Percentiles rank a stretch among this genome's conserved stretches.
These are phyloP conservation scores for Macroglossus sobrinus DNA, from an alignment of 2,113 vertebrate genomes.

Conservation along the genomic window DNA sequence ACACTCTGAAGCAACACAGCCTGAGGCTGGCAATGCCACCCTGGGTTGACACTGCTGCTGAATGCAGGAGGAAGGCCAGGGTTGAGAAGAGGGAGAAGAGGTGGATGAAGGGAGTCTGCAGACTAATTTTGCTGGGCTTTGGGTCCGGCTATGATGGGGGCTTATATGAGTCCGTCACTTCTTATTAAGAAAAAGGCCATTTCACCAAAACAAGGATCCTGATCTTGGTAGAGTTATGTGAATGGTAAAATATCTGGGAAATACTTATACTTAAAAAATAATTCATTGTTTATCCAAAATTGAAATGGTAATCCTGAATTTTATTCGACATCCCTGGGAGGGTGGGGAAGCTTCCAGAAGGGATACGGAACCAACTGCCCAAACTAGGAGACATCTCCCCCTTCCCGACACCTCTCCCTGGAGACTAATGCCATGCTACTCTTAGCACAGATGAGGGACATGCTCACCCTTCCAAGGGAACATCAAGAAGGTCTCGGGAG, in stretches of 20 bases:
- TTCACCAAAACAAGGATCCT: neutral
- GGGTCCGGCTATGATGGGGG: fast-evolving
- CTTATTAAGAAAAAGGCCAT: neutral
- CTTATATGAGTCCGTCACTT: neutral
- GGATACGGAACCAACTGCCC: neutral
- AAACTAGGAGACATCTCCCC: neutral
- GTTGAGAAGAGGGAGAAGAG: neutral
- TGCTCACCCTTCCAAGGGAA: neutral
- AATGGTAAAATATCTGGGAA: neutral
- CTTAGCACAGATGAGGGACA: neutral
- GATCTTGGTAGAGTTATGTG: neutral
- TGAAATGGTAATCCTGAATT: neutral
- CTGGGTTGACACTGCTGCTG: fast-evolving
- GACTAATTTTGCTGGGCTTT: neutral
- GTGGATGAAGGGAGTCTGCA: neutral
- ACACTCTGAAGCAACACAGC: neutral
- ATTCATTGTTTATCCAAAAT: neutral
- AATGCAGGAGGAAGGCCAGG: neutral
- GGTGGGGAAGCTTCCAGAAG: neutral
- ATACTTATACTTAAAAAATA: neutral
- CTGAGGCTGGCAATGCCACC: neutral
- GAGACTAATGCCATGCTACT: neutral
- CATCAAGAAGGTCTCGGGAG: neutral
- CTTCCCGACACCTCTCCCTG: no score
- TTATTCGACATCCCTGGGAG: neutral